These are phyloP conservation scores for Lethrus apterus DNA, from an alignment of 1,140 invertebrate genomes.

Conservation along the genomic window DNA sequence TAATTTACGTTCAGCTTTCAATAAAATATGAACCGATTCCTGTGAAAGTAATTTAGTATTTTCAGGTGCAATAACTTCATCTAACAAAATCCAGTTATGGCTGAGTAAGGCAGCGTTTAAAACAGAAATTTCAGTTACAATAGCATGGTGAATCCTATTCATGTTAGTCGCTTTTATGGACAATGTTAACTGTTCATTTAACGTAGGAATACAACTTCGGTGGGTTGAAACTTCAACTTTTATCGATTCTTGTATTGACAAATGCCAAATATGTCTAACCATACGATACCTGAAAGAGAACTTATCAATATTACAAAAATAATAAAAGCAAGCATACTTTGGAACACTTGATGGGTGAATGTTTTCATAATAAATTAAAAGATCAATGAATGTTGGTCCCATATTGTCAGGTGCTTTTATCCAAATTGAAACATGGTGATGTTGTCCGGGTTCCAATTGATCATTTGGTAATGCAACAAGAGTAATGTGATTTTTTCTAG, in stretches of 20 bases:
- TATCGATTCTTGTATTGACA: constrained; percentile 62
- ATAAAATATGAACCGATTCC: constrained; percentile 46
- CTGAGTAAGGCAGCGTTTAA: constrained; percentile 51
- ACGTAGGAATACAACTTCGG: constrained; percentile 45
- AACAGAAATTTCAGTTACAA: constrained; percentile 53
- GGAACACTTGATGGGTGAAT: constrained; percentile 41
- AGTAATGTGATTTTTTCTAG: constrained; percentile 45
- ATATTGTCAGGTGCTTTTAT: constrained; percentile 57
- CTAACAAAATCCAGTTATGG: constrained; percentile 45
- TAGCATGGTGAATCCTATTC: constrained; percentile 54
- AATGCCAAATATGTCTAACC: constrained; percentile 58
- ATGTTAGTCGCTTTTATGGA: constrained; percentile 58
- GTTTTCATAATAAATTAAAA: constrained; percentile 69
- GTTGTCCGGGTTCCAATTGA: constrained; percentile 49
- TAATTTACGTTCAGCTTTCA: constrained; percentile 41
- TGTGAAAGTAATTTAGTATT: constrained; percentile 45
- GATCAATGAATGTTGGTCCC: constrained; percentile 55
- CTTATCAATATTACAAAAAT: constrained; percentile 17
- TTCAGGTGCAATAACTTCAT: constrained; percentile 36
- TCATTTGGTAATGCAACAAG: constrained; percentile 43
- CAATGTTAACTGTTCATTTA: constrained; percentile 50
- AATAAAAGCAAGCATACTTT: constrained; percentile 32
- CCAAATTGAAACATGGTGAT: constrained; percentile 55
- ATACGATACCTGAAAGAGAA: constrained; percentile 52
- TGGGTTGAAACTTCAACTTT: constrained; percentile 49